phyloP scores from a whole-genome alignment of 1,140 invertebrate species.

The Conus betulinus region DNA sequence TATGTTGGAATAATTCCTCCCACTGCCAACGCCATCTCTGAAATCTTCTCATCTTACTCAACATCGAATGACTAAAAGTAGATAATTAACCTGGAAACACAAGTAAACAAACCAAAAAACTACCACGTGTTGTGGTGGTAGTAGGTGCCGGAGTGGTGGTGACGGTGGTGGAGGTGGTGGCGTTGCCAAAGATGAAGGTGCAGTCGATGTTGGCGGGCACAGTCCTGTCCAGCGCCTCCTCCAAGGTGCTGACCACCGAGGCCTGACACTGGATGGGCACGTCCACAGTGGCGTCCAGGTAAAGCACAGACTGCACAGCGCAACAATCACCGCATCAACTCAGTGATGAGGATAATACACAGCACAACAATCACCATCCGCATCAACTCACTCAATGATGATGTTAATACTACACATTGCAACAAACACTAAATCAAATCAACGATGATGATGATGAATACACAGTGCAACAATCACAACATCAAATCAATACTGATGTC shows the following conservation, averaged over 20 bases:
- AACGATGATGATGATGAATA: no score
- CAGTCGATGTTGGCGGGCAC: constrained; percentile 14
- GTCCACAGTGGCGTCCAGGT: neutral
- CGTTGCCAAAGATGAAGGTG: neutral
- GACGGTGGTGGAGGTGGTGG: neutral
- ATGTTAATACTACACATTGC: neutral
- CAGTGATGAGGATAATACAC: neutral
- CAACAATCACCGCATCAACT: no score
- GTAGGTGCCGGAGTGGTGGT: neutral
- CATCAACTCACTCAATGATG: no score
- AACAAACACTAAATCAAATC: no score
- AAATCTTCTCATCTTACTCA: no score
- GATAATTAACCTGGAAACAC: no score
- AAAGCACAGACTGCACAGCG: constrained; percentile 18
- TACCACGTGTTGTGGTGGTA: constrained; percentile 13
- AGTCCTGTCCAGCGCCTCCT: neutral
- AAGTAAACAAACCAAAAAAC: neutral
- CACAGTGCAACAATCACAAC: no score
- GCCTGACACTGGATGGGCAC: constrained; percentile 17
- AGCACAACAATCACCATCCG: neutral
- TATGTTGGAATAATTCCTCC: no score
- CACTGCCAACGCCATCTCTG: no score
- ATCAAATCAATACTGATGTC: no score
- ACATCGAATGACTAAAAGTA: no score
- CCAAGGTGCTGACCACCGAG: neutral